These are phyloP conservation scores for Spizella passerina DNA, from an alignment of 2,797 vertebrate species.

Conservation along the genomic window DNA sequence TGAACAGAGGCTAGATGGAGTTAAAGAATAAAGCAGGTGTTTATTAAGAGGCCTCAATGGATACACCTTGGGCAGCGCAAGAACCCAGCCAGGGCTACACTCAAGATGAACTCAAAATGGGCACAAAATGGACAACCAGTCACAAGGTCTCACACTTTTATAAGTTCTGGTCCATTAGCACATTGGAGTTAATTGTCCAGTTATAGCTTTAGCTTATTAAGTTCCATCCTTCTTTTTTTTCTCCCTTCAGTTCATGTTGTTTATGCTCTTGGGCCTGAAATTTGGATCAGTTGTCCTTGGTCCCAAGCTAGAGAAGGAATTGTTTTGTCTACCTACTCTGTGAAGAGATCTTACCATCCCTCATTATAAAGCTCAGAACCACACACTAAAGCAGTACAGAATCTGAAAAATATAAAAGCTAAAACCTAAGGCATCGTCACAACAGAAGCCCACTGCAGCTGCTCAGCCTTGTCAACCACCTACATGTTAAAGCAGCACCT, in stretches of 20 bases:
- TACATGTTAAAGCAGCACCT: background rate
- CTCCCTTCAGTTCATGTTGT: background rate
- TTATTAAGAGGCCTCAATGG: background rate
- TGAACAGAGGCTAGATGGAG: background rate
- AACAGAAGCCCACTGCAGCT: background rate
- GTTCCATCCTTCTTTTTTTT: background rate
- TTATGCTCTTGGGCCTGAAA: background rate
- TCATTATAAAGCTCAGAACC: background rate
- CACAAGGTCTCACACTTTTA: no score
- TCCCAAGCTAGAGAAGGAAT: background rate
- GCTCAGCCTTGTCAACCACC: background rate
- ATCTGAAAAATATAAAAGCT: background rate
- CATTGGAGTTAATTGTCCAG: background rate
- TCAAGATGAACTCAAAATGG: background rate
- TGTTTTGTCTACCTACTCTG: background rate
- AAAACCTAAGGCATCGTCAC: background rate
- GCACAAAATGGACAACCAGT: fast-evolving
- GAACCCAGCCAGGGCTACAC: background rate
- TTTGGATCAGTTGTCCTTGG: background rate
- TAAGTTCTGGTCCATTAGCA: background rate
- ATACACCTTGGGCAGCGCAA: background rate
- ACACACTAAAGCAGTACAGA: background rate
- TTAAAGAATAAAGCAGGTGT: background rate
- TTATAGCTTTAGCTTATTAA: background rate
- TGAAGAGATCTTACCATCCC: background rate